Conservation (phyloP, 2,113 vertebrate genomes). For the Cervus canadensis region DNA sequence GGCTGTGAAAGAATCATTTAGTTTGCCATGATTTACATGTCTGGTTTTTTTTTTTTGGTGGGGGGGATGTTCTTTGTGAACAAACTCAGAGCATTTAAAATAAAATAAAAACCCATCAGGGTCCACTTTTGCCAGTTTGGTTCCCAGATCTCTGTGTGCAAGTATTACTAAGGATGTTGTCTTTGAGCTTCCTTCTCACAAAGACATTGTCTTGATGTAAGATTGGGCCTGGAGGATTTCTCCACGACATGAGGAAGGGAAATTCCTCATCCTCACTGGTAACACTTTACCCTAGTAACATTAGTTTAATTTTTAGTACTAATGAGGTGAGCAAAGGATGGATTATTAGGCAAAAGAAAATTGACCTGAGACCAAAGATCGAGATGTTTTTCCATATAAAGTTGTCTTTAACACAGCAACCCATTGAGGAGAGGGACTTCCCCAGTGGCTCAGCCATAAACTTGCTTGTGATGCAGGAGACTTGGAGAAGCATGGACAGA, state of each 20-base stretch:
- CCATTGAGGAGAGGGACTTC: neutral
- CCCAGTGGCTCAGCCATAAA: neutral
- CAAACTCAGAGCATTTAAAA: neutral
- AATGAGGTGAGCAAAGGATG: neutral
- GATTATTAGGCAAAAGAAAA: neutral
- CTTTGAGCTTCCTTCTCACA: neutral
- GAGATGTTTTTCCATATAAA: neutral
- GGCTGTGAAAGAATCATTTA: neutral
- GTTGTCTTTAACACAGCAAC: neutral
- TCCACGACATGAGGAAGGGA: too few relatives aligned
- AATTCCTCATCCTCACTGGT: neutral
- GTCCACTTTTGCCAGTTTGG: neutral
- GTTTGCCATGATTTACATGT: neutral
- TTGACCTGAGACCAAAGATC: neutral
- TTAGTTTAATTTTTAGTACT: neutral
- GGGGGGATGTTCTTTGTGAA: neutral
- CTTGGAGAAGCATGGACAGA: neutral
- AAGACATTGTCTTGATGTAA: neutral
- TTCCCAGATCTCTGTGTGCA: neutral
- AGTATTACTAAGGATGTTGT: neutral
- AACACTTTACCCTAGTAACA: neutral
- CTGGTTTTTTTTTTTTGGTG: neutral
- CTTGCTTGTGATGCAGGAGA: neutral
- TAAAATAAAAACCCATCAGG: neutral
- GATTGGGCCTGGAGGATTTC: neutral